Evolutionary conservation across 2,113 vertebrate species (phyloP), one percentile per base, ranked within the genome.

Genomic region (Glaucomys volans): DNA sequence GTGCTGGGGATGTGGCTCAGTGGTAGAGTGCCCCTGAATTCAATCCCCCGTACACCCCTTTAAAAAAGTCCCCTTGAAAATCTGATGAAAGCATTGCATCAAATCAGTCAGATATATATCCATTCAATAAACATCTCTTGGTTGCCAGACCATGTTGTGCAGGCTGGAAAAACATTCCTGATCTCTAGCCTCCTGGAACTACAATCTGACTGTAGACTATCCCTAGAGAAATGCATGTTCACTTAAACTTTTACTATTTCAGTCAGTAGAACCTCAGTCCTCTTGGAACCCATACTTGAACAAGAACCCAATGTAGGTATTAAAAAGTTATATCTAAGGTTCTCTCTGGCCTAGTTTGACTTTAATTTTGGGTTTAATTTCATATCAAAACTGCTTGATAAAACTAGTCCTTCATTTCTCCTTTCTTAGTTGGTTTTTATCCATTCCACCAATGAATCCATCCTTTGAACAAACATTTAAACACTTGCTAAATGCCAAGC

Each of bases 351-450:
- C 80, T 92, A 66, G 66, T 76, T 90, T 94, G 69, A 35, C 32
- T 28, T 81, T 92, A 66, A 57, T 76, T 90, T 94, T 76, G 35
- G 86, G 40, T 82, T 82, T 90, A 72, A 79, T 93, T 95, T 95
- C 44, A n/a, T 84, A 89, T 52, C 20, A 82, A 50, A 64, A 42
- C 57, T 87, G n/a, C 57, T 66, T 90, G 57, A 75, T 86, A 94
- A 81, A 81, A 75, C 22, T 81, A 75, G 4, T 76, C 50, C 42
- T 94, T 86, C 32, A 24, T 85, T 74, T 28, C 18, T n/a, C 26
- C 14, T 81, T 84, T 72, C 57, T 37, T 79, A 57, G n/a, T n/a
- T n/a, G n/a, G n/a, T n/a, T n/a, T 50, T 52, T 52, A 52, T 52
- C 14, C 50, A 52, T n/a, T n/a, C n/a, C n/a, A 37, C 37, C n/a